Evolutionary conservation across 2,797 vertebrate genomes (phyloP).

Genomic region (Vultur gryphus): DNA sequence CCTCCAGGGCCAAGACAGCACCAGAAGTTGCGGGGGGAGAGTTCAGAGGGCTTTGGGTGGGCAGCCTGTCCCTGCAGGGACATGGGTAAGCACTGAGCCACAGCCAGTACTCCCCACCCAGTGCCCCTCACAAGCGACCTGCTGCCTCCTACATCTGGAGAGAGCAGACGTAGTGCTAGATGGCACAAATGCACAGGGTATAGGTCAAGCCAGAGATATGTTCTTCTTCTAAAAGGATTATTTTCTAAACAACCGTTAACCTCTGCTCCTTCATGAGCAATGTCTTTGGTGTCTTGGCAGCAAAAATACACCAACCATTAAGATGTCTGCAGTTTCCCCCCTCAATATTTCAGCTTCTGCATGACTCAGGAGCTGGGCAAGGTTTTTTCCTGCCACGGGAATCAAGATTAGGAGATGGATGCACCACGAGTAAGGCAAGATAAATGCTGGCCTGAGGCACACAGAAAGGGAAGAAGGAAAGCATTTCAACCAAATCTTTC

Average conservation of each 20-base stretch:
- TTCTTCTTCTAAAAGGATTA: background rate
- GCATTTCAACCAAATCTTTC: background rate
- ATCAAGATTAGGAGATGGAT: background rate
- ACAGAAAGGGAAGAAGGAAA: background rate
- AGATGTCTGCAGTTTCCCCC: background rate
- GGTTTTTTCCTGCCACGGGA: background rate
- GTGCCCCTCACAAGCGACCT: background rate
- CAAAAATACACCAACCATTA: background rate
- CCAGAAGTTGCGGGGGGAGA: background rate
- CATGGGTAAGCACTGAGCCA: background rate
- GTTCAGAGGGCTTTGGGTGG: background rate
- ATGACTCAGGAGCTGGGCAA: background rate
- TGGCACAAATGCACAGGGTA: background rate
- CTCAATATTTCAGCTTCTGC: background rate
- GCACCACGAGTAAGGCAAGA: background rate
- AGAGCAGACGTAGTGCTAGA: background rate
- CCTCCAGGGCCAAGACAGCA: background rate
- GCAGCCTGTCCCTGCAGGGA: rapidly evolving
- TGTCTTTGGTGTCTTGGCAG: background rate
- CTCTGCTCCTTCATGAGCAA: background rate
- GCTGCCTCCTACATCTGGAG: background rate
- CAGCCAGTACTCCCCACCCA: background rate
- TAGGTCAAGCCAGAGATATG: background rate
- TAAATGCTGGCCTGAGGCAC: background rate
- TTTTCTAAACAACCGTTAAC: background rate